A percentile compares a stretch with the other conserved stretches of the same genome.
Conservation (phyloP, 2,113 vertebrate species). For the Peromyscus californicus region DNA sequence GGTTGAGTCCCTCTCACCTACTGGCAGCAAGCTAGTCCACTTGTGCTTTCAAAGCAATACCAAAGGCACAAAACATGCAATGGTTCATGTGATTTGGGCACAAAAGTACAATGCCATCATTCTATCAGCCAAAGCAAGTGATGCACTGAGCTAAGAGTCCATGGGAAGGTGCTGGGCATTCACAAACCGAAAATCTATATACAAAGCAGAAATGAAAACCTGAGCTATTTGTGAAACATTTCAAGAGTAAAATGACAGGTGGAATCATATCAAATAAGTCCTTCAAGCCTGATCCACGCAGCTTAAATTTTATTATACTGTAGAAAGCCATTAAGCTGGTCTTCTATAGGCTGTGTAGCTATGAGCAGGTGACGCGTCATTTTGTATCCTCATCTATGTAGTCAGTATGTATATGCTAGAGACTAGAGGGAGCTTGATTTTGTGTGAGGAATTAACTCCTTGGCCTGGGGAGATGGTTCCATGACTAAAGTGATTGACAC, state of each 20-base stretch:
- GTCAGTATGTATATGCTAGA: background rate
- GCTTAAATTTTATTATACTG: background rate
- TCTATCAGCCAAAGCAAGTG: background rate
- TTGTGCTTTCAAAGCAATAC: accelerated
- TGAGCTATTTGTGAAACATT: background rate
- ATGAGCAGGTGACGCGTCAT: background rate
- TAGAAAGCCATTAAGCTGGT: background rate
- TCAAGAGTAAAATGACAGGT: background rate
- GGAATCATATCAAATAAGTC: background rate
- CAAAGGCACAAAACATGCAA: background rate
- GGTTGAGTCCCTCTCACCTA: background rate
- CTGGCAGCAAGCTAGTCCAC: background rate
- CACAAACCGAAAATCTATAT: background rate
- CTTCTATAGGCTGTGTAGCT: background rate
- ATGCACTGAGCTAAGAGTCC: background rate
- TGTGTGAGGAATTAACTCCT: background rate
- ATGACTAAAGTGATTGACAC: background rate
- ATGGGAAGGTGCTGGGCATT: accelerated
- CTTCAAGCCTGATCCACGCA: background rate
- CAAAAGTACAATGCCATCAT: too few species aligned
- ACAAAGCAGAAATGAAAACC: background rate
- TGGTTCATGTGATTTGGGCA: accelerated
- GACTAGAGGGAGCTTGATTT: accelerated
- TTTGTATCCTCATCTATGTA: background rate
- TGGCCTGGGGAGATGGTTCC: background rate